Base-by-base conservation (phyloP, 1,140 invertebrate species). In the Episyrphus balteatus region DNA sequence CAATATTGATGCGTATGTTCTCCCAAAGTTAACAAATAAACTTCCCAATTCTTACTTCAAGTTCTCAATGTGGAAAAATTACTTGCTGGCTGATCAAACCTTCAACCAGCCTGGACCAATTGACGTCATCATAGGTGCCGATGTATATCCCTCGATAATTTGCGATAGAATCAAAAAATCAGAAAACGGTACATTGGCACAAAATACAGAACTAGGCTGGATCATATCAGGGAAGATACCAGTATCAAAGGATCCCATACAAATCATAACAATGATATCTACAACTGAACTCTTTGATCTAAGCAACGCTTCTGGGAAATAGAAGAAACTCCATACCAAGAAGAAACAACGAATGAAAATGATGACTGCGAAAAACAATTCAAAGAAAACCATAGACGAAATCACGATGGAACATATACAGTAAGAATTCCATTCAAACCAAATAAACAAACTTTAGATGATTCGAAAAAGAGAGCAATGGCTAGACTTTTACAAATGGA, bases 261-360 rank as follows among this genome's bases (percentile, higher is more conserved):
- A 33, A 40, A 49, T 14, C 26, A 18, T 40, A 44, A 36, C 11
- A 18, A 21, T 30, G 12, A 33, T 33, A 12, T 26, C 14, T 15
- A 8, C 18, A 26, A 10, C 44, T 5, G 34, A 34, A 30, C 12
- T 9, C 3, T 51, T 52, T 17, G 42, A 54, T 43, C n/a, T n/a
- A n/a, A n/a, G n/a, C n/a, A 19, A 36, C 54, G 52, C 43, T 56
- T 57, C 51, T 57, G 54, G 57, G 46, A 57, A 55, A n/a, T 54
- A 11, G 56, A 61, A 42, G 44, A 55, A 42, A 13, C 55, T 12
- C 31, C 13, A 14, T 12, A 46, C 33, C 6, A 17, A 40, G 43
- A n/a, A 13, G 41, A 34, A 12, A 21, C 44, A 26, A 46, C 51
- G 18, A 21, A 30, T 31, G 19, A 30, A 43, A 50, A 51, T 46